Conservation (phyloP, 2,888 invertebrate species). For the Andrena flavipes region DNA sequence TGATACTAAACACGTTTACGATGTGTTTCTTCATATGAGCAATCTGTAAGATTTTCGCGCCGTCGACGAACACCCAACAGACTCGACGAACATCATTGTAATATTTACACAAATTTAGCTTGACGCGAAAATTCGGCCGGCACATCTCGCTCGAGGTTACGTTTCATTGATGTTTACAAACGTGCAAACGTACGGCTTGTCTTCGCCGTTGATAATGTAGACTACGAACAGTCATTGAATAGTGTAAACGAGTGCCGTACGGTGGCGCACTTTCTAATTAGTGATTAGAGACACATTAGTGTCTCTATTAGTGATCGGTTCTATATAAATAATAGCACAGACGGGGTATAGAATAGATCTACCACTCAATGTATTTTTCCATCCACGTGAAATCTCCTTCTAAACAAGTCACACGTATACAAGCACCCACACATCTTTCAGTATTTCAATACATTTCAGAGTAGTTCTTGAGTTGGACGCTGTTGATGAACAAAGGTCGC, state of each 20-base stretch:
- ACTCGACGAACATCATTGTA: slow-evolving; percentile 76
- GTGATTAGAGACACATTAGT: no score
- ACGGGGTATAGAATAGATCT: no score
- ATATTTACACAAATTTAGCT: slow-evolving; percentile 77
- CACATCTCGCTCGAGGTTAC: slow-evolving; percentile 45
- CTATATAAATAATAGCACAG: background rate
- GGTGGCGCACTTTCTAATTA: background rate
- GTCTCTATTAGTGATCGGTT: background rate
- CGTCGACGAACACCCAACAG: slow-evolving; percentile 79
- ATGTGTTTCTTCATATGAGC: slow-evolving; percentile 80
- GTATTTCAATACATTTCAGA: no score
- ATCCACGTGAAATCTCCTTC: no score
- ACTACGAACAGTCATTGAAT: background rate
- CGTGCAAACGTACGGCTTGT: background rate
- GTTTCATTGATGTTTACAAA: slow-evolving; percentile 2
- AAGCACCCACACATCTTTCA: no score
- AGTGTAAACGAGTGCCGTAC: background rate
- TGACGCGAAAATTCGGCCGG: slow-evolving; percentile 76
- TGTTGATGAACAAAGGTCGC: no score
- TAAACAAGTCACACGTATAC: no score
- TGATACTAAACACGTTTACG: slow-evolving; percentile 77
- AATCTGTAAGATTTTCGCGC: slow-evolving; percentile 73
- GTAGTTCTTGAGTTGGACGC: no score
- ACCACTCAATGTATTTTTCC: no score
- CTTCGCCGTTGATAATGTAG: background rate